Evolutionary conservation across 2,888 invertebrate species (phyloP), one percentile per base, ranked within the genome.

Genomic region (Morpho deidamia): DNA sequence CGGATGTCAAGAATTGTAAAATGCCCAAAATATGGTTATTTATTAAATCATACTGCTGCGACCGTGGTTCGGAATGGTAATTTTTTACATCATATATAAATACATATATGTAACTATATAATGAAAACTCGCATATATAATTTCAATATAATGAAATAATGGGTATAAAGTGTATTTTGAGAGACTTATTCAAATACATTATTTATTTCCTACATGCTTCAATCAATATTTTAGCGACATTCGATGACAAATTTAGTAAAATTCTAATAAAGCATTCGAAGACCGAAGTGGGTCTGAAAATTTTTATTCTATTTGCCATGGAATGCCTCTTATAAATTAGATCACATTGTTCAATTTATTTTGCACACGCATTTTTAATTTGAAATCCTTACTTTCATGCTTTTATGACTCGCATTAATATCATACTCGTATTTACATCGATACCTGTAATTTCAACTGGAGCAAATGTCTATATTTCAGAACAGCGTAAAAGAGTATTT

Each of bases 11-110:
- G 63, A 59, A 69, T 66, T 73, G 71, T 72, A 71, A 71, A 74
- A 75, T 71, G 71, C 65, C 53, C 58, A 55, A 53, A 73, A 70
- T 58, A 67, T 68, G 59, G 67, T 69, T 70, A 68, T 67, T 68
- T 81, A 78, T 81, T 83, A 78, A 65, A 77, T 81, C 23, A 83
- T 65, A 72, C 68, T 74, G 76, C 78, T 74, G 68, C 65, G 71
- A 73, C 79, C 76, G 76, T 74, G 77, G 76, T 68, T 71, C 69
- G 69, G 76, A 67, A 76, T 78, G 73, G 65, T 69, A 65, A 60
- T 54, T 50, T 55, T 51, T 49, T 55, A 61, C 51, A 63, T 53
- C 57, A 56, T 56, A 64, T 58, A 61, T 58, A 57, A 42, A 58
- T 60, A 61, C 38, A 57, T 59, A 50, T 63, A 52, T 59, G 57